phyloP scores from a whole-genome alignment of 2,888 invertebrate species.

The Calameuta filiformis region DNA sequence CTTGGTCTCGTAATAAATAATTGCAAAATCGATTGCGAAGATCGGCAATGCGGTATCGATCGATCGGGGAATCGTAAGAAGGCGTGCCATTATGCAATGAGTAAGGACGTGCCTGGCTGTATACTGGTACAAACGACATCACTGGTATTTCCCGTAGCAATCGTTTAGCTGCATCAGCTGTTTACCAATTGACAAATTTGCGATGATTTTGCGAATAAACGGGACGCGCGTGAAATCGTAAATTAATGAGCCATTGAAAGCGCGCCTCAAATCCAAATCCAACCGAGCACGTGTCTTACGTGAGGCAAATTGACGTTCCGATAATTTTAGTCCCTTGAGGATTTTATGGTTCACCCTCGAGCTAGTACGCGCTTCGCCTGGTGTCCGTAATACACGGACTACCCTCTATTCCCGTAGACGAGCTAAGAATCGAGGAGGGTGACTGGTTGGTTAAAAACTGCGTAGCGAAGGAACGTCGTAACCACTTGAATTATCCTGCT shows the following conservation, averaged over 20 bases:
- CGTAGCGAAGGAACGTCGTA: background rate
- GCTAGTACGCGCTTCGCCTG: background rate
- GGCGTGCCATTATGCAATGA: background rate
- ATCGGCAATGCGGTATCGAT: background rate
- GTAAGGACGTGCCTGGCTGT: background rate
- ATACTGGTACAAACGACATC: background rate
- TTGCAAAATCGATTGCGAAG: background rate
- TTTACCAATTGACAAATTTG: background rate
- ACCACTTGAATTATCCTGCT: background rate
- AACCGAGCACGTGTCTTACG: background rate
- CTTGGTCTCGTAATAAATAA: background rate
- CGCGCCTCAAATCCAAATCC: too few species aligned
- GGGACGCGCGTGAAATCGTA: too few species aligned
- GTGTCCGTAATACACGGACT: background rate
- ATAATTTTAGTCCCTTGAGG: background rate
- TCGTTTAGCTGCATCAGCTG: background rate
- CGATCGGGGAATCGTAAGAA: background rate
- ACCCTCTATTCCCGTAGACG: background rate
- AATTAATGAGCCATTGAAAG: too few species aligned
- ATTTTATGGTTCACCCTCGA: background rate
- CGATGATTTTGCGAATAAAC: background rate
- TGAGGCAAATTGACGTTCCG: background rate
- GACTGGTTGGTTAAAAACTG: background rate
- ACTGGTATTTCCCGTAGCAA: background rate
- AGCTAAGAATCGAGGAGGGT: background rate